Evolutionary conservation across 35 echinoderm and acorn worm genomes (phyloP), one percentile per base, ranked within the genome.

Genomic region (Acanthaster planci): DNA sequence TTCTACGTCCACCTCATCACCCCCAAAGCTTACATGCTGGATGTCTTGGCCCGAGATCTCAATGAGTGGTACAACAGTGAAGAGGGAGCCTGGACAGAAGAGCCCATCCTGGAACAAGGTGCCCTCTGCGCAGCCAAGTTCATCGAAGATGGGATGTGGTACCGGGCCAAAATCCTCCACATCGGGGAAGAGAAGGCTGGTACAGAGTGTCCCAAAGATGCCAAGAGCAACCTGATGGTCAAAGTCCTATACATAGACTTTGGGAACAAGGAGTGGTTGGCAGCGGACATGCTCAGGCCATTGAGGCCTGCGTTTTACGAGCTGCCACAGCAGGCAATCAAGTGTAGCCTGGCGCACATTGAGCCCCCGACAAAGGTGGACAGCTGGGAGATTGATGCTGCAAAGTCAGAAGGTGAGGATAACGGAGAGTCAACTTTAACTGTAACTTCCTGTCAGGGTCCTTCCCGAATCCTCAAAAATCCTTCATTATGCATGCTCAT

Each of bases 1-100:
- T 93, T 93, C 81, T 93, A 93, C 51, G 51, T 83, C 29, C 91
- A 93, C 50, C 34, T 88, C 0, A 79, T 93, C 32, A 84, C 40
- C 19, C 10, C 36, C 17, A 80, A 93, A 15, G 79, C 72, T 51
- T 15, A 57, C 39, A 88, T 79, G 21, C 77, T 93, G 54, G 91
- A 93, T 39, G 78, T 58, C 80, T 84, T 93, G 60, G 40, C 67
- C 26, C 52, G 78, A 9, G 91, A 93, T 27, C 85, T 93, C 14
- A 88, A 93, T 38, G 52, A 83, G 1, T 26, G 38, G 36, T 93
- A 88, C 31, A 40, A 38, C 17, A 51, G 36, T 39, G 38, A 36
- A 38, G 84, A 38, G 22, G 54, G 60, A 26, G 32, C 10, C 18
- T 53, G 57, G 38, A 51, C 40, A 10, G 29, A 79, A 38, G 52